Base-by-base conservation (phyloP, 2,888 invertebrate species). In the Aelia acuminata region DNA sequence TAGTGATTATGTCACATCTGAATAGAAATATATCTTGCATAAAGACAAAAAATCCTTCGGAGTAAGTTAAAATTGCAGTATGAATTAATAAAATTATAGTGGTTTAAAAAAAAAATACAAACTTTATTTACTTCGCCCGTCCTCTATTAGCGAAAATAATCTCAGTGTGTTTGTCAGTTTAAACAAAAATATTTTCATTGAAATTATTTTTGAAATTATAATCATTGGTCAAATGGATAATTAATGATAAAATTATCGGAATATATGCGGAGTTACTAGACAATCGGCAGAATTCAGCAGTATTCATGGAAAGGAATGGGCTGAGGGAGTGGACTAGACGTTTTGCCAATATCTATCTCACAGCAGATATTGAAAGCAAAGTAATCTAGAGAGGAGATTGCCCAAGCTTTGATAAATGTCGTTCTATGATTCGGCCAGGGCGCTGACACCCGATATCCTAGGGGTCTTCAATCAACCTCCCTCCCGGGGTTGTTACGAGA, bases 401-500 rank as follows among this genome's bases (percentile, higher is more conserved):
- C 31, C 35, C 35, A 18, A 70, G 35, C 63, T 70, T 35, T 35
- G 63, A 70, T 70, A 70, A 70, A 70, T 70, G 63, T 35, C 35
- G 8, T 57, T 7, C 63, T 70, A 70, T 70, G 63, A 70, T 70
- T 70, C 63, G 63, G 31, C 63, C 22, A 70, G 63, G n/a, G 18
- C 63, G 63, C 63, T 70, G 63, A 70, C 63, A 70, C 15, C 80
- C 43, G 80, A 80, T 80, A 80, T 80, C 80, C 43, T 20, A 22
- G 0, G 80, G n/a, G 47, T 70, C 63, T 70, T 70, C 63, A 70
- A 70, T 70, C 63, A 70, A 43, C 80, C 80, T 80, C 80, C 43
- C 80, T 10, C 4, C 20, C 43, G n/a, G 80, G 10, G 43, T 43
- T 80, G 43, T 80, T 47, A n/a, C n/a, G 43, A 80, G 80, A 47